Conservation (phyloP, 1,140 invertebrate species). For the Parapsyche elsis region DNA sequence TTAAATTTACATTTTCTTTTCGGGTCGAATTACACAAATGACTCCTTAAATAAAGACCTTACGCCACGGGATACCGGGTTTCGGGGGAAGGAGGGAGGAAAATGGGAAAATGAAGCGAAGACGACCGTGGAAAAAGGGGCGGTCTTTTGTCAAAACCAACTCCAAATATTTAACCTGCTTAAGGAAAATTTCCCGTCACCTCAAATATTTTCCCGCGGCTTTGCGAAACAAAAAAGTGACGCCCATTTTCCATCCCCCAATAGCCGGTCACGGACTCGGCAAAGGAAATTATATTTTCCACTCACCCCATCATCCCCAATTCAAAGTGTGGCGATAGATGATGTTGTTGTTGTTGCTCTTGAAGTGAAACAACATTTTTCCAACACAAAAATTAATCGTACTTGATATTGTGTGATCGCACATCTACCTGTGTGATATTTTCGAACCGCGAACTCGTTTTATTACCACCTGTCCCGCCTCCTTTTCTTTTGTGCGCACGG, state of each 20-base stretch:
- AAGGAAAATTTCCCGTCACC: conserved; percentile 39
- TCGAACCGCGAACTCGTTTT: not conserved
- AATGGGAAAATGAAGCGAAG: no score
- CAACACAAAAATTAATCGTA: not conserved
- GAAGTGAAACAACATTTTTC: not conserved
- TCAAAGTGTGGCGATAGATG: no score
- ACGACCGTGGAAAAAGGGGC: not conserved
- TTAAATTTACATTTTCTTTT: conserved; percentile 35
- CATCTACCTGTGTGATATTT: no score
- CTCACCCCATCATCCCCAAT: not conserved
- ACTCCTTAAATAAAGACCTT: conserved; percentile 29
- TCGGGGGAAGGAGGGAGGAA: no score
- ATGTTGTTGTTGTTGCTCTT: not conserved
- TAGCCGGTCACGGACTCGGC: not conserved
- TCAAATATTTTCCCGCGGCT: conserved; percentile 34
- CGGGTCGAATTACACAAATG: conserved; percentile 21
- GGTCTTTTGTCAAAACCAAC: conserved; percentile 33
- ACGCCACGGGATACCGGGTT: not conserved
- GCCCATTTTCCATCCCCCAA: not conserved
- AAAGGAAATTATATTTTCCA: conserved; percentile 39
- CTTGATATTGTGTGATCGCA: no score
- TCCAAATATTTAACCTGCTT: conserved; percentile 42
- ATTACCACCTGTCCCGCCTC: not conserved
- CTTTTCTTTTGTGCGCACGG: not conserved
- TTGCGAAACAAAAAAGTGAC: not conserved